phyloP scores from a whole-genome alignment of 2,888 invertebrate species.

The Tortrix viridana region DNA sequence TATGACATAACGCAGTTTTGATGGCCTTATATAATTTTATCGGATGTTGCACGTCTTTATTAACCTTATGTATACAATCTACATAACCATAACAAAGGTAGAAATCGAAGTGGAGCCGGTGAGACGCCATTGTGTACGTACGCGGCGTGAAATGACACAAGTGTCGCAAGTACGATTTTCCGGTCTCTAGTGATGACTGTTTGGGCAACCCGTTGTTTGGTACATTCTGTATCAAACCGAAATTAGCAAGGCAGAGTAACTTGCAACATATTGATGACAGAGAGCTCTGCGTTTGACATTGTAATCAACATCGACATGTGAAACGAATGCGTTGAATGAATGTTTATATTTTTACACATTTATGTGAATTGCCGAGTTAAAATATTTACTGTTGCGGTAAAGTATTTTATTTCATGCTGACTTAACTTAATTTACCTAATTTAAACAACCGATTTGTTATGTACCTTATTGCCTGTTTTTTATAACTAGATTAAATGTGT shows the following conservation, averaged over 20 bases:
- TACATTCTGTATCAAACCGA: constrained; percentile 31
- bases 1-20: constrained; percentile 13
- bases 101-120: constrained; percentile 26
- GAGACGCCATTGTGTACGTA: constrained; percentile 27
- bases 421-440: too few species aligned
- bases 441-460: too few species aligned
- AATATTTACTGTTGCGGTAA: too few species aligned
- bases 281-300: constrained; percentile 3
- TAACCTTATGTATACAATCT: constrained; percentile 10
- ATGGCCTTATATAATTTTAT: neutral
- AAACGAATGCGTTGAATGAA: constrained; percentile 5
- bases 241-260: constrained; percentile 26
- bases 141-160: constrained; percentile 34
- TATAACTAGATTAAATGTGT: too few species aligned
- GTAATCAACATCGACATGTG: constrained; percentile 3
- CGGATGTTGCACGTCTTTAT: neutral
- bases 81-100: constrained; percentile 30
- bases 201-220: constrained; percentile 29
- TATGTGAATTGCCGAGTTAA: too few species aligned
- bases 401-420: too few species aligned
- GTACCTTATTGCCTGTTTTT: too few species aligned
- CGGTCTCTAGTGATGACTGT: constrained; percentile 33
- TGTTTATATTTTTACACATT: neutral
- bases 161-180: constrained; percentile 35
- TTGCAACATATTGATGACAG: constrained; percentile 29